These are phyloP conservation scores for Micrasema longulum DNA, from an alignment of 1,140 invertebrate genomes.

Conservation along the genomic window DNA sequence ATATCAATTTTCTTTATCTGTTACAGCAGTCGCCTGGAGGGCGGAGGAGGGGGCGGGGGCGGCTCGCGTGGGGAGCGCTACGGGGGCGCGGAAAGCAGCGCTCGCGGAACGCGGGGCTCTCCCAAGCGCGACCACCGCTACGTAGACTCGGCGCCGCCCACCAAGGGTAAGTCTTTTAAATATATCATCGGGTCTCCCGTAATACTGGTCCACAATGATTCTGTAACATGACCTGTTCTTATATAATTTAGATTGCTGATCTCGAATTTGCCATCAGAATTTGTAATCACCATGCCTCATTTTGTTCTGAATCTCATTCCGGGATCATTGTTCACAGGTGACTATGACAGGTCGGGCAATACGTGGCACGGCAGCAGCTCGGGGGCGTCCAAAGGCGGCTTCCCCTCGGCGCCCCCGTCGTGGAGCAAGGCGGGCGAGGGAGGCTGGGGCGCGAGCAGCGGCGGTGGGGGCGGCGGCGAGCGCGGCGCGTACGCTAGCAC, in stretches of 20 bases:
- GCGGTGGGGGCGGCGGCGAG: slow-evolving; percentile 52
- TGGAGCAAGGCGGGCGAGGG: slow-evolving; percentile 28
- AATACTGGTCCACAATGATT: too few relatives aligned
- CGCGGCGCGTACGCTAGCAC: slow-evolving; percentile 50
- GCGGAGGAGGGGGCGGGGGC: slow-evolving; percentile 10
- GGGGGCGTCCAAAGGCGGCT: slow-evolving; percentile 20
- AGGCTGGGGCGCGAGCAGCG: slow-evolving; percentile 22
- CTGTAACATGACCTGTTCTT: too few relatives aligned
- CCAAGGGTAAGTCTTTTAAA: slow-evolving; percentile 40
- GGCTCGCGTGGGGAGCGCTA: slow-evolving; percentile 13
- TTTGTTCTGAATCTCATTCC: too few relatives aligned
- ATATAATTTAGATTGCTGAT: too few relatives aligned
- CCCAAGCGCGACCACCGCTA: slow-evolving; percentile 48
- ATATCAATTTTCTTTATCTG: too few relatives aligned
- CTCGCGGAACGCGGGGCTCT: slow-evolving; percentile 29
- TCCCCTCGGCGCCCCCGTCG: slow-evolving; percentile 14
- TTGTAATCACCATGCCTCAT: too few relatives aligned
- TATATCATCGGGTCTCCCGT: too few relatives aligned
- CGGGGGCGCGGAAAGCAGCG: slow-evolving; percentile 3
- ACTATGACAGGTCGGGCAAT: slow-evolving; percentile 16
- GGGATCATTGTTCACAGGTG: neutral
- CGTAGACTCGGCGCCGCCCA: slow-evolving; percentile 18
- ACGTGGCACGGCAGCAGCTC: slow-evolving; percentile 25
- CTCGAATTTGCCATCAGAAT: too few relatives aligned
- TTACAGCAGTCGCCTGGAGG: too few relatives aligned